Conservation (phyloP, 92 coral and sea anemone species). For the Metridium senile region DNA sequence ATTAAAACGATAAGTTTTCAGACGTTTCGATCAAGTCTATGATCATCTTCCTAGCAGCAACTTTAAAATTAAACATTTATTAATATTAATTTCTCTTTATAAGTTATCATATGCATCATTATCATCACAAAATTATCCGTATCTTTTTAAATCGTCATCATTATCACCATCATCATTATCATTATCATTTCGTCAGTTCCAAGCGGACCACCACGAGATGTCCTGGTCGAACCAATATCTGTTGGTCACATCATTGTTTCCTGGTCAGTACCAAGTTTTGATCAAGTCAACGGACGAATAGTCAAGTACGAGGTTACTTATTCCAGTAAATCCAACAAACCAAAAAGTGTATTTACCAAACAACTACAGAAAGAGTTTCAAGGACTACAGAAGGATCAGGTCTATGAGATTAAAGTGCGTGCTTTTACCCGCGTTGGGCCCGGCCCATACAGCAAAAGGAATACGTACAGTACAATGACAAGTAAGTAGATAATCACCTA, state of each 20-base stretch:
- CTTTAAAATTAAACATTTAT: no score
- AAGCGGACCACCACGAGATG: conserved; percentile 75
- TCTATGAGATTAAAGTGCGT: conserved; percentile 54
- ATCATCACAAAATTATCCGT: background rate
- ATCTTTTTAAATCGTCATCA: background rate
- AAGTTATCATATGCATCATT: background rate
- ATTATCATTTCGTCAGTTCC: conserved; percentile 38
- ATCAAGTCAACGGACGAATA: conserved; percentile 56
- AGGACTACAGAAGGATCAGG: conserved; percentile 40
- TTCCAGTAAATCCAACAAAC: conserved; percentile 17
- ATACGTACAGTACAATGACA: conserved; percentile 10
- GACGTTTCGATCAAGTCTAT: no score
- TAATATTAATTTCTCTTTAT: no score
- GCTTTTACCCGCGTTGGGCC: conserved; percentile 67
- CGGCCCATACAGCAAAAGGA: conserved; percentile 61
- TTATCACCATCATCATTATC: background rate
- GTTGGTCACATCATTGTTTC: conserved; percentile 53
- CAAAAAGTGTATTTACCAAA: conserved; percentile 35
- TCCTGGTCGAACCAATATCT: conserved; percentile 53
- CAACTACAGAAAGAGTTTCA: conserved; percentile 53
- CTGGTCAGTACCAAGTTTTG: conserved; percentile 59
- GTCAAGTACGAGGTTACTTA: conserved; percentile 52
- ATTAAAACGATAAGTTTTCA: no score
- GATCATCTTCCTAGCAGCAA: no score
- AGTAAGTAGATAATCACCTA: conserved; percentile 33